Conservation (phyloP, 2,797 vertebrate species). For the Molossus alvarezi region DNA sequence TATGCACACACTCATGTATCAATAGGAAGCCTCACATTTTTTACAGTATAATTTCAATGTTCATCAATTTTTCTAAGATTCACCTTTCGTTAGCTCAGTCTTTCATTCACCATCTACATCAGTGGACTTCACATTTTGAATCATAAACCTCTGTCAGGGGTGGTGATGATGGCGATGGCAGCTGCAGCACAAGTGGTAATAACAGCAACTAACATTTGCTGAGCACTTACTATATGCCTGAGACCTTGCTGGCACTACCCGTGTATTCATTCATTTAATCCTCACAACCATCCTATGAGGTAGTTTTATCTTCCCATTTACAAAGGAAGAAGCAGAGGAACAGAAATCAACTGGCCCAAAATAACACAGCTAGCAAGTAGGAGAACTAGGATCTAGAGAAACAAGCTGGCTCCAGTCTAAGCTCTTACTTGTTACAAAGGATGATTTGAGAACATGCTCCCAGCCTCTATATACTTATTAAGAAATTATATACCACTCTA, state of each 20-base stretch:
- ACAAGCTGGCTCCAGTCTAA: not conserved
- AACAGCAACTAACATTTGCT: not conserved
- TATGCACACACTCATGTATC: not conserved
- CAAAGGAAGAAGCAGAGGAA: not conserved
- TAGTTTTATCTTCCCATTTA: not conserved
- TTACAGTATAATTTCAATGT: not conserved
- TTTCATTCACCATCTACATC: not conserved
- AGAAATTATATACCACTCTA: not conserved
- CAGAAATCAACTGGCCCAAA: not conserved
- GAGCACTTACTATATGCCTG: not conserved
- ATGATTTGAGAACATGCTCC: not conserved
- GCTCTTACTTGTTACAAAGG: not conserved
- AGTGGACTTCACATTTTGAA: not conserved
- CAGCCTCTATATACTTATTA: not conserved
- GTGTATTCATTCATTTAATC: not conserved
- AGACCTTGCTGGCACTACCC: not conserved
- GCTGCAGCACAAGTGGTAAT: not conserved
- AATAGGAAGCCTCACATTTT: not conserved
- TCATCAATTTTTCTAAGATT: conserved; percentile 2
- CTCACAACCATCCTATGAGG: not conserved
- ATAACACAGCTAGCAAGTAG: not conserved
- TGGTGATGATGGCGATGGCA: not conserved
- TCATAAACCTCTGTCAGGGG: not conserved
- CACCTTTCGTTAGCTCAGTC: conserved; percentile 30
- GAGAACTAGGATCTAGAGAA: not conserved